Base-by-base conservation (phyloP, 2,797 vertebrate genomes). In the Crocidura indochinensis region DNA sequence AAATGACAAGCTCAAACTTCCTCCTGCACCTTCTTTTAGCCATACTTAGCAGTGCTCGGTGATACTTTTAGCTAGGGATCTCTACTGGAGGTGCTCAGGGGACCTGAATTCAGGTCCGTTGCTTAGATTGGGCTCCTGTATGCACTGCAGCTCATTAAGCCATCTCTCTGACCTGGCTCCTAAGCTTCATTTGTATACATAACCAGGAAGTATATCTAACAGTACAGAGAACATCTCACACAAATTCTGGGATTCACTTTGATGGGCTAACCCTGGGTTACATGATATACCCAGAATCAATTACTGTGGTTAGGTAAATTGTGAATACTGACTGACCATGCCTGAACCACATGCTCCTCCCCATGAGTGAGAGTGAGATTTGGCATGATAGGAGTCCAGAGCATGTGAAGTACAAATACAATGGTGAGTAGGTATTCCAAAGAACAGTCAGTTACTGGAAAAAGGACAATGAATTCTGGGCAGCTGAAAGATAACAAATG, bases 401-500 rank as follows among this genome's bases (percentile, higher is more conserved):
- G 53, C 67, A 17, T 27, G 10, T 12, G 10, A 71, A 62, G 53
- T 12, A 44, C 73, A 67, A 53, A 24, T 20, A 12, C 10, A 12
- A 19, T n/a, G 24, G 10, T 10, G 56, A 64, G 17, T 26, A 10
- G 27, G 22, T 12, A 91, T 72, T 17, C 38, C 26, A 10, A 7
- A 22, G n/a, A 90, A 67, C 86, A 46, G 44, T 47, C 7, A 56
- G 27, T 77, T 90, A 46, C 27, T 65, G 90, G 92, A 82, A 10
- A 15, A 49, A 24, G 17, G 17, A 9, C 44, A 53, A 17, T 31
- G 89, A 17, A 69, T 51, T 84, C 8, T 19, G 19, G 49, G 27
- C 8, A 67, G 19, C 27, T 29, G 38, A 38, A 83, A 71, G 31
- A 84, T 38, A n/a, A 71, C 22, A 85, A n/a, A 91, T 12, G 24